Percentiles rank a stretch among this genome's conserved stretches.
These are phyloP conservation scores for Drosophila eohydei DNA, from an alignment of 2,888 invertebrate species.

Conservation along the genomic window DNA sequence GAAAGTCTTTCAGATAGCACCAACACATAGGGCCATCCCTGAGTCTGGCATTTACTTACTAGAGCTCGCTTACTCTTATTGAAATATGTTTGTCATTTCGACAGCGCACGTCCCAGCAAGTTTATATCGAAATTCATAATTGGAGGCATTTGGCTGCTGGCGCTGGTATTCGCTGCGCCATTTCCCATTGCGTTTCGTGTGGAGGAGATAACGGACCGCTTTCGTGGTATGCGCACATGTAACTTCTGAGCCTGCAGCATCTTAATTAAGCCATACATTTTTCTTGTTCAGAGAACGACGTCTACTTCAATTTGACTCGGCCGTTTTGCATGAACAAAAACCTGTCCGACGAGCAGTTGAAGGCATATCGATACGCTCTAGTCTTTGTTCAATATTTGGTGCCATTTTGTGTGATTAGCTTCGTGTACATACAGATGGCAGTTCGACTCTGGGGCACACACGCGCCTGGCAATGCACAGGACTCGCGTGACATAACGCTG, in stretches of 20 bases:
- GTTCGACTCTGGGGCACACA: slow-evolving; percentile 91
- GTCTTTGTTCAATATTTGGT: slow-evolving; percentile 90
- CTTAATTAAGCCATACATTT: neutral
- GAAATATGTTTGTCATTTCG: neutral
- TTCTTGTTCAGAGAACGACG: slow-evolving; percentile 74
- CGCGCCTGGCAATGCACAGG: slow-evolving; percentile 92
- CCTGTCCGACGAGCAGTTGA: slow-evolving; percentile 85
- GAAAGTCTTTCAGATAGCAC: neutral
- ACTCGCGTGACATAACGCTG: slow-evolving; percentile 91
- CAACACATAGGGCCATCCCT: neutral
- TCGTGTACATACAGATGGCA: slow-evolving; percentile 92
- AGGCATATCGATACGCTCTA: slow-evolving; percentile 86
- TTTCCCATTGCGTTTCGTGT: slow-evolving; percentile 86
- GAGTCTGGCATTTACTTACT: neutral
- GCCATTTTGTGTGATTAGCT: slow-evolving; percentile 92
- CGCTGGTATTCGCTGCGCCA: slow-evolving; percentile 89
- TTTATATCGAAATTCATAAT: slow-evolving; percentile 90
- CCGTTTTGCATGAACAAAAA: slow-evolving; percentile 86
- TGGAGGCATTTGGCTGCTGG: slow-evolving; percentile 90
- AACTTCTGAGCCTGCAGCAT: neutral
- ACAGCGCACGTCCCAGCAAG: slow-evolving; percentile 90
- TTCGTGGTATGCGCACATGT: slow-evolving; percentile 70
- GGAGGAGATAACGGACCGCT: slow-evolving; percentile 80
- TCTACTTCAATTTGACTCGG: slow-evolving; percentile 82
- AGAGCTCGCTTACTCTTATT: neutral